A percentile compares a stretch with the other conserved stretches of the same genome.
Conservation (phyloP, 2,113 vertebrate genomes). For the Takifugu bimaculatus region DNA sequence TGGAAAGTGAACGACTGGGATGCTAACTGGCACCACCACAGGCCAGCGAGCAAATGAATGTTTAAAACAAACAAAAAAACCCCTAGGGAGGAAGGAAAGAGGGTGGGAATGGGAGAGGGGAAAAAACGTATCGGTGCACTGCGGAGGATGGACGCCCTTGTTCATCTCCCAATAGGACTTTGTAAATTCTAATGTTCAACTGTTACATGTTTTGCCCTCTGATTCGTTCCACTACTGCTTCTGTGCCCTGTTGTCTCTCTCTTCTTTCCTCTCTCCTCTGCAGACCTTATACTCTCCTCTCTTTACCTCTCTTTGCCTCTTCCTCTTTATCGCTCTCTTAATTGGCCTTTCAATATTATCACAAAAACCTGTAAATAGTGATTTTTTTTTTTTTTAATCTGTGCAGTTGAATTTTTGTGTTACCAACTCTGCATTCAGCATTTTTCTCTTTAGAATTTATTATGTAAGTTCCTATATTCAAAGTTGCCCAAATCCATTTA, state of each 20-base stretch:
- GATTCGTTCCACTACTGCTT: slow-evolving; percentile 64
- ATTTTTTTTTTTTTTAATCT: slow-evolving; percentile 91
- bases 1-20: slow-evolving; percentile 50
- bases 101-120: slow-evolving; percentile 40
- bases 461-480: slow-evolving; percentile 99
- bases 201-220: slow-evolving; percentile 79
- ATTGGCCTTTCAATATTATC: slow-evolving; percentile 86
- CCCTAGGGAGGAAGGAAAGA: slow-evolving; percentile 2
- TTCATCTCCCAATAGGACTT: slow-evolving; percentile 80
- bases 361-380: slow-evolving; percentile 91
- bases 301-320: slow-evolving; percentile 57
- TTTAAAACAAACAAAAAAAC: slow-evolving; percentile 60
- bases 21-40: slow-evolving; percentile 66
- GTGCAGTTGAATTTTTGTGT: slow-evolving; percentile 94
- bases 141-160: slow-evolving; percentile 74
- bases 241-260: slow-evolving; percentile 59
- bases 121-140: slow-evolving; percentile 82
- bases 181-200: slow-evolving; percentile 87
- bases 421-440: slow-evolving; percentile 86
- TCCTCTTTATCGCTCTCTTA: slow-evolving; percentile 45
- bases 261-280: slow-evolving; percentile 40
- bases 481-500: slow-evolving; percentile 99
- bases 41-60: slow-evolving; percentile 92
- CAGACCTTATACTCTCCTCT: slow-evolving; percentile 44
- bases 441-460: slow-evolving; percentile 97